Evolutionary conservation across 2,888 invertebrate genomes (phyloP).

Genomic region (Bombylius major): DNA sequence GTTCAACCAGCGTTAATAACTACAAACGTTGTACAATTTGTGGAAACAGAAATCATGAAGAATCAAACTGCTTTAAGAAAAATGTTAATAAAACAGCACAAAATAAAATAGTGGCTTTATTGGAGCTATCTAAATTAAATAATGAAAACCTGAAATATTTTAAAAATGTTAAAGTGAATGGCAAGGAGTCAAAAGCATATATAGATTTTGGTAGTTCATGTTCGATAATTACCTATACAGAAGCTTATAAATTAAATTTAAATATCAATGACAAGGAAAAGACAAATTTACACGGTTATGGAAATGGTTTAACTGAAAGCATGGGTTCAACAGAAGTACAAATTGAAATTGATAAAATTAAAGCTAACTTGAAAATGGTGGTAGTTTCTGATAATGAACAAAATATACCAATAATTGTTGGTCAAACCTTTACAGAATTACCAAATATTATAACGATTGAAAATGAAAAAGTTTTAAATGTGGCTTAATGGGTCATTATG

Average conservation of each 20-base stretch:
- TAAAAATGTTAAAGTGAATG: background rate
- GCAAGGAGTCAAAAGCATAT: background rate
- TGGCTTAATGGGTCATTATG: no score
- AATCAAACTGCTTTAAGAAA: no score
- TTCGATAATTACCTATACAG: background rate
- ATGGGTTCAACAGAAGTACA: background rate
- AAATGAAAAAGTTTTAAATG: background rate
- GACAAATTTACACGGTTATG: background rate
- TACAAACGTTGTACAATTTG: no score
- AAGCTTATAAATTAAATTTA: background rate
- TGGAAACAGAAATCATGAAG: no score
- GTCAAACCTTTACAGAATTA: constrained; percentile 4
- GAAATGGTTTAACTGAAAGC: background rate
- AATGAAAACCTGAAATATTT: background rate
- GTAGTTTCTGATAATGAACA: constrained; percentile 2
- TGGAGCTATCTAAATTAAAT: no score
- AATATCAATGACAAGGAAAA: background rate
- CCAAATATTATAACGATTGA: background rate
- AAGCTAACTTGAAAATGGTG: background rate
- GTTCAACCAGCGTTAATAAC: no score
- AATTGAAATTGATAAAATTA: constrained; percentile 2
- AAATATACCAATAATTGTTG: constrained; percentile 2
- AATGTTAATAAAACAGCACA: no score
- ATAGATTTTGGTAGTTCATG: background rate
- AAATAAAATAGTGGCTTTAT: no score